Conservation (phyloP, 2,888 invertebrate species). For the Trilocha varians region DNA sequence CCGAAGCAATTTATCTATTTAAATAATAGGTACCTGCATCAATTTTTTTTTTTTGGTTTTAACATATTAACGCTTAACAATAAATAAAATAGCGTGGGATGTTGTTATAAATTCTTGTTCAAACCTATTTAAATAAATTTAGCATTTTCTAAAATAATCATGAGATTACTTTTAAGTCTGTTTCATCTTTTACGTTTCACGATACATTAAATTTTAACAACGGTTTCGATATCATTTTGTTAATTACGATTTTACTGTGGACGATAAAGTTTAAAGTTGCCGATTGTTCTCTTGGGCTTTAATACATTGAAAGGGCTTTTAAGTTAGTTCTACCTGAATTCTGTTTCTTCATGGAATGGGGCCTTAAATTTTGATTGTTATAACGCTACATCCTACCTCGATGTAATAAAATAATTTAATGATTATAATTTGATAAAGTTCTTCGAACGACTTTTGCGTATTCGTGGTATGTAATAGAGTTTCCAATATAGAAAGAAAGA, state of each 20-base stretch:
- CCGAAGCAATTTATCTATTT: no score
- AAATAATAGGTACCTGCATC: no score
- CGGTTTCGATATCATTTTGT: not conserved
- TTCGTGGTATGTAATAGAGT: no score
- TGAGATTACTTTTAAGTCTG: not conserved
- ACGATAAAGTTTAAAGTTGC: conserved; percentile 32
- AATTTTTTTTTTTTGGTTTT: no score
- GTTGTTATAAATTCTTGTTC: no score
- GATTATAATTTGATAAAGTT: not conserved
- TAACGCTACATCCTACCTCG: not conserved
- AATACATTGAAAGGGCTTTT: conserved; percentile 6
- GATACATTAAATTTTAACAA: not conserved
- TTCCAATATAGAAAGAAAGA: no score
- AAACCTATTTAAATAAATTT: no score
- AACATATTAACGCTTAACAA: no score
- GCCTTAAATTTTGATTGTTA: not conserved
- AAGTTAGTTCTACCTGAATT: not conserved
- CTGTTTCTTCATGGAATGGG: not conserved
- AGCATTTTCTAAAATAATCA: not conserved
- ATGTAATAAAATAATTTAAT: not conserved
- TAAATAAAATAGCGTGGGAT: no score
- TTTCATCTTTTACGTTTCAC: not conserved
- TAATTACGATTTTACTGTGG: conserved; percentile 30
- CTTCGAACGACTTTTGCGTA: no score
- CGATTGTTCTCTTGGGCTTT: conserved; percentile 28